Evolutionary conservation across 2,113 vertebrate genomes (phyloP), one percentile per base, ranked within the genome.

Genomic region (Corythornis vintsioides): DNA sequence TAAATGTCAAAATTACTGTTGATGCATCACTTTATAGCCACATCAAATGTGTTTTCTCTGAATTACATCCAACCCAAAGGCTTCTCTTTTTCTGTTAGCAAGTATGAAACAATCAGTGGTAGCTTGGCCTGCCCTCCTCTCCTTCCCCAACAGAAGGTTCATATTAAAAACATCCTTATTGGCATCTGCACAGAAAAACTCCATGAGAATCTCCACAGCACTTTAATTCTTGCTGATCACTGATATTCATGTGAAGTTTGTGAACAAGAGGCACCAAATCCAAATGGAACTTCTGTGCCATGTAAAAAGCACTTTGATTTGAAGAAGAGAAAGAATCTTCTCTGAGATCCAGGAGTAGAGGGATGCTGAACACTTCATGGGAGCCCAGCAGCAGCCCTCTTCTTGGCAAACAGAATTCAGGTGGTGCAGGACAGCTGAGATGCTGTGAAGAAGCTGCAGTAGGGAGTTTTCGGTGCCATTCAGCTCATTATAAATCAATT

Each of bases 401-500:
- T 48, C 65, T 87, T 67, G 40, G 45, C 82, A 71, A 75, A 60
- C 76, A 15, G 59, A 82, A 79, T 94, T 43, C 35, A 56, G 88
- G 52, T 24, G 76, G 64, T 76, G 15, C 28, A 66, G 29, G 25
- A 40, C 31, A 17, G 72, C 29, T 56, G 78, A 89, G n/a, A 24
- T 28, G 16, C 31, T 57, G 33, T 75, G 65, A 95, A 84, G 43
- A 42, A 91, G 67, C 63, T 55, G 70, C 48, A 75, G 7, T 6
- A 43, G 55, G 73, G 45, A 76, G 42, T 66, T 95, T 92, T 53
- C 74, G 63, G 72, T 73, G 45, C 59, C 12, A 15, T 88, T 95
- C 70, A 31, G 77, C 35, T 88, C 74, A 86, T 95, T 95, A 81
- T 88, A 92, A 94, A 91, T 94, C 75, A 80, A 72, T 96, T 95